Conservation (phyloP, 2,113 vertebrate species). For the Turdus rufiventris region DNA sequence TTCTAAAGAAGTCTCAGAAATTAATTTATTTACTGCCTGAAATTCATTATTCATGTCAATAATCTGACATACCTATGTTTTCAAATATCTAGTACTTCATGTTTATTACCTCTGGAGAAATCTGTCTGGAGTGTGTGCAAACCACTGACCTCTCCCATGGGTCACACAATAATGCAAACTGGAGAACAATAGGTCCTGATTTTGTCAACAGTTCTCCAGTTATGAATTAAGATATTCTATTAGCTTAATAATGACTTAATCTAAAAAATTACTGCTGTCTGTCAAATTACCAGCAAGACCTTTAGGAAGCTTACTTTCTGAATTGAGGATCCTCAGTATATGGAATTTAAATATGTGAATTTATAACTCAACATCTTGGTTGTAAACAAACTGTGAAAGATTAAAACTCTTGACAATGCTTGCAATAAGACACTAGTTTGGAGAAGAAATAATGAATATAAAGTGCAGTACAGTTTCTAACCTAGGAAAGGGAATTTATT, state of each 20-base stretch:
- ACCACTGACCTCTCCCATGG: not conserved
- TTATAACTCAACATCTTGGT: not conserved
- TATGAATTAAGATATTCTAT: not conserved
- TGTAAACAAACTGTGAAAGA: not conserved
- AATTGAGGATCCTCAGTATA: not conserved
- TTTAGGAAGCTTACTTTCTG: not conserved
- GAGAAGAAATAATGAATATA: not conserved
- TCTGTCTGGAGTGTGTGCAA: not conserved
- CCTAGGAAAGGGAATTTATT: not conserved
- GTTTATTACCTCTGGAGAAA: not conserved
- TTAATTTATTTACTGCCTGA: not conserved
- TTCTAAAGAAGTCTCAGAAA: not conserved
- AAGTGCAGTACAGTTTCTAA: not conserved
- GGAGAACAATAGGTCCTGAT: not conserved
- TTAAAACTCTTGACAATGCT: not conserved
- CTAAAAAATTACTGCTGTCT: not conserved
- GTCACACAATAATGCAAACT: not conserved
- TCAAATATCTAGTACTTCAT: not conserved
- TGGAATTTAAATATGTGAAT: not conserved
- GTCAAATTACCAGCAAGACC: not conserved
- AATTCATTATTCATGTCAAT: not conserved
- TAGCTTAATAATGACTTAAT: not conserved
- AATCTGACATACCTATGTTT: not conserved
- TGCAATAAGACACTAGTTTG: not conserved
- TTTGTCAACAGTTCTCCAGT: not conserved